Evolutionary conservation across 1,140 invertebrate genomes (phyloP).

Genomic region (Pteromalus puparum): DNA sequence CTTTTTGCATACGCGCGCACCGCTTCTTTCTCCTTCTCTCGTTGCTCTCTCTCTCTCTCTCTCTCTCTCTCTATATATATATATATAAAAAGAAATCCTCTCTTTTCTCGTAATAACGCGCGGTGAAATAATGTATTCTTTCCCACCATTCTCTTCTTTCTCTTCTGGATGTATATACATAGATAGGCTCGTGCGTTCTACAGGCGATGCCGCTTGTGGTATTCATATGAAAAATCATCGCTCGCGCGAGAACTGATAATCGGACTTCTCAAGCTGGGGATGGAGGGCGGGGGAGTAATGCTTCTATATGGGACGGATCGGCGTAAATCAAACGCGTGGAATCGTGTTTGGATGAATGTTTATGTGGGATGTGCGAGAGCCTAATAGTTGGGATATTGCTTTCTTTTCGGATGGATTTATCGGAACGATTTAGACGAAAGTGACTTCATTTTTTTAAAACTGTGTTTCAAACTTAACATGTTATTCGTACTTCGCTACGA

Average conservation of each 20-base stretch:
- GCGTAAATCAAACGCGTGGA: constrained; percentile 31
- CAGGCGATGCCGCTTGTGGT: too few species aligned
- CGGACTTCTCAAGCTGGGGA: constrained; percentile 8
- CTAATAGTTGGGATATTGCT: not conserved
- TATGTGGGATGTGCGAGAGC: not conserved
- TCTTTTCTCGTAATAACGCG: constrained; percentile 51
- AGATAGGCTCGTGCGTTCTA: not conserved
- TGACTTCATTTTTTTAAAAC: not conserved
- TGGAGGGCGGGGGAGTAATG: not conserved
- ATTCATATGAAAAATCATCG: constrained; percentile 42
- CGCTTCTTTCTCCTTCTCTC: constrained; percentile 3
- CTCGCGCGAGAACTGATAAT: constrained; percentile 39
- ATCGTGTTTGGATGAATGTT: constrained; percentile 9
- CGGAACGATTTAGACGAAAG: too few species aligned
- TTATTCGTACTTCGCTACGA: not conserved
- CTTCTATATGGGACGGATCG: not conserved
- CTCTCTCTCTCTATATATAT: constrained; percentile 2
- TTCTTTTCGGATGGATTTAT: not conserved
- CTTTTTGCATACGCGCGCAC: constrained; percentile 48
- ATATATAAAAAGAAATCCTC: constrained; percentile 53
- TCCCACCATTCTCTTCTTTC: constrained; percentile 12
- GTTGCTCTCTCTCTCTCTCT: not conserved
- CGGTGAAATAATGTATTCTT: constrained; percentile 50
- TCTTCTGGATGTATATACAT: not conserved
- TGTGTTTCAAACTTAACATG: not conserved